Conservation (phyloP, 2,888 invertebrate species). For the Caenorhabditis parvicauda region DNA sequence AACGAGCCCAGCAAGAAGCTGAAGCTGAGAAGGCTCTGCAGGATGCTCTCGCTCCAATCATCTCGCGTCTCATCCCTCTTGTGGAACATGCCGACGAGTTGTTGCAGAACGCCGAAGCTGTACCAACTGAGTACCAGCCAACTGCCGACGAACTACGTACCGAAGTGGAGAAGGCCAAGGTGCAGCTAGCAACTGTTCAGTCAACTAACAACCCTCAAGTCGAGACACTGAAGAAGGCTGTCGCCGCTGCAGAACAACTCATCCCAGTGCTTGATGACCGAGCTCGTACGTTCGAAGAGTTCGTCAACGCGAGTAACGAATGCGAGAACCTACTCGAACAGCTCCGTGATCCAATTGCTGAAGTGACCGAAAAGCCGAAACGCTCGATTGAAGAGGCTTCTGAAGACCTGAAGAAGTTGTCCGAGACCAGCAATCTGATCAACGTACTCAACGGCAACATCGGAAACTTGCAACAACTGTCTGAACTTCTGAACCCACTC, state of each 20-base stretch:
- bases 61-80: conserved; percentile 27
- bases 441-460: conserved; percentile 24
- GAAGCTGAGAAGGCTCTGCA: conserved; percentile 13
- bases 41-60: conserved; percentile 12
- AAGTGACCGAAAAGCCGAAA: conserved; percentile 20
- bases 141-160: conserved; percentile 28
- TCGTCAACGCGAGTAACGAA: conserved; percentile 36
- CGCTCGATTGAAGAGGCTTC: conserved; percentile 22
- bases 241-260: conserved; percentile 25
- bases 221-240: conserved; percentile 17
- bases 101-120: conserved; percentile 32
- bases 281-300: conserved; percentile 33
- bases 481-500: conserved; percentile 44
- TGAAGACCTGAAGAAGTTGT: conserved; percentile 20
- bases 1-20: conserved; percentile 13
- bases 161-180: conserved; percentile 22
- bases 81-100: conserved; percentile 32
- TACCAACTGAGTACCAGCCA: conserved; percentile 32
- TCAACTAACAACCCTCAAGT: conserved; percentile 16
- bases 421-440: conserved; percentile 12
- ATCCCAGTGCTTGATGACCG: conserved; percentile 32
- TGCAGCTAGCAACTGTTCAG: conserved; percentile 6
- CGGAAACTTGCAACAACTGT: conserved; percentile 36
- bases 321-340: conserved; percentile 34
- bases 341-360: conserved; percentile 31